Conservation (phyloP, 64 coral and sea anemone species). For the Montipora cactus region DNA sequence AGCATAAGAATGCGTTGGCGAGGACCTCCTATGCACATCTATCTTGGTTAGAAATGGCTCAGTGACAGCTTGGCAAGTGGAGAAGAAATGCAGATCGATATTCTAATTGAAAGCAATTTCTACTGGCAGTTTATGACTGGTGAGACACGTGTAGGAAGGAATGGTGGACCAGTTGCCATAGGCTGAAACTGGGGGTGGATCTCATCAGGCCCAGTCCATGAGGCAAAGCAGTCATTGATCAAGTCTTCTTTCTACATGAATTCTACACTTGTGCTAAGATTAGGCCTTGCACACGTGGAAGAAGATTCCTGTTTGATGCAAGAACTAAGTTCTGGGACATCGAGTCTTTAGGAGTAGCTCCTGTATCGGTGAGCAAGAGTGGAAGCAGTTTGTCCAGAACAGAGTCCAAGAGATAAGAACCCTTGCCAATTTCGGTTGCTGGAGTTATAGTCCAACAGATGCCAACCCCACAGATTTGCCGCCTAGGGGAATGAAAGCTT, state of each 20-base stretch:
- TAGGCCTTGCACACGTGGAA: background rate
- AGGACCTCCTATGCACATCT: background rate
- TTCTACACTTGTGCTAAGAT: background rate
- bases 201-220: constrained; percentile 11
- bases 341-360: background rate
- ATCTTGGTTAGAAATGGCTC: background rate
- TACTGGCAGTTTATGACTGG: background rate
- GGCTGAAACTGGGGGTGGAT: background rate
- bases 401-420: constrained; percentile 12
- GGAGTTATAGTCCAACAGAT: background rate
- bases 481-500: constrained; percentile 4
- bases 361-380: background rate
- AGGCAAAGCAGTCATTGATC: background rate
- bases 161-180: background rate
- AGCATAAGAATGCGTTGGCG: background rate
- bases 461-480: background rate
- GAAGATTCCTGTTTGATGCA: background rate
- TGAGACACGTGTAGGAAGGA: background rate
- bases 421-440: background rate
- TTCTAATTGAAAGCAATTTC: constrained; percentile 4
- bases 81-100: background rate
- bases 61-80: background rate
- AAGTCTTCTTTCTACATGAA: background rate
- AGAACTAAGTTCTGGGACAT: background rate
- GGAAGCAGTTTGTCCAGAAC: background rate